These are phyloP conservation scores for Anas platyrhynchos DNA, from an alignment of 2,113 vertebrate species.

Conservation along the genomic window DNA sequence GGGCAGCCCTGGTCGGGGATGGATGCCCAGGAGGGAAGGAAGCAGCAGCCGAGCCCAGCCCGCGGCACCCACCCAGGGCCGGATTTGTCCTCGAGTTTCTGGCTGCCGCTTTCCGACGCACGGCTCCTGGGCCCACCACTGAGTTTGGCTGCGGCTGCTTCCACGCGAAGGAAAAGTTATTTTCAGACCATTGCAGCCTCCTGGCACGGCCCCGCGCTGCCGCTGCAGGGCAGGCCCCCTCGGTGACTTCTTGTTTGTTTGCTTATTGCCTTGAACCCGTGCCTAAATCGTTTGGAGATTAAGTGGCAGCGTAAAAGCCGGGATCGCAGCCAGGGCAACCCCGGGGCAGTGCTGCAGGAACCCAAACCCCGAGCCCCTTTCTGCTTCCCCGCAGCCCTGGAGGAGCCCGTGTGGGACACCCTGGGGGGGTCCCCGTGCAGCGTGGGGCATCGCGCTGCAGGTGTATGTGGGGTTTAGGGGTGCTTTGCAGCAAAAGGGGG, in stretches of 20 bases:
- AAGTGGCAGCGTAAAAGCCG: neutral
- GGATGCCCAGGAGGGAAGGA: neutral
- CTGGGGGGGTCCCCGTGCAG: no score
- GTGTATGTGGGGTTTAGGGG: neutral
- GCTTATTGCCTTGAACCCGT: neutral
- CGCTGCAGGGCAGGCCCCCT: neutral
- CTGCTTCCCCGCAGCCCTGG: fast-evolving
- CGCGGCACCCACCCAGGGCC: no score
- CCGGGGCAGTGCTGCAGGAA: no score
- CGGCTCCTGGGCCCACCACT: fast-evolving
- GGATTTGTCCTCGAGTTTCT: neutral
- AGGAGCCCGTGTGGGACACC: neutral
- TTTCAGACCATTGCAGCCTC: constrained; percentile 1
- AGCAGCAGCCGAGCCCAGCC: neutral
- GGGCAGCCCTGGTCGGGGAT: no score
- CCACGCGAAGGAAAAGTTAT: neutral
- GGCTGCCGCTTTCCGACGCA: neutral
- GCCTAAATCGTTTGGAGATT: neutral
- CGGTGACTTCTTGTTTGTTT: neutral
- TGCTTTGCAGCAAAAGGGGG: neutral
- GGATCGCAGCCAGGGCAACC: neutral
- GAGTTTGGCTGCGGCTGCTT: constrained; percentile 1
- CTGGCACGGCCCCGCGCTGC: neutral
- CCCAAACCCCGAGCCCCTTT: neutral
- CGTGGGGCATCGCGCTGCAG: neutral